Conservation (phyloP, 2,888 invertebrate genomes). For the Thysanoteuthis rhombus region DNA sequence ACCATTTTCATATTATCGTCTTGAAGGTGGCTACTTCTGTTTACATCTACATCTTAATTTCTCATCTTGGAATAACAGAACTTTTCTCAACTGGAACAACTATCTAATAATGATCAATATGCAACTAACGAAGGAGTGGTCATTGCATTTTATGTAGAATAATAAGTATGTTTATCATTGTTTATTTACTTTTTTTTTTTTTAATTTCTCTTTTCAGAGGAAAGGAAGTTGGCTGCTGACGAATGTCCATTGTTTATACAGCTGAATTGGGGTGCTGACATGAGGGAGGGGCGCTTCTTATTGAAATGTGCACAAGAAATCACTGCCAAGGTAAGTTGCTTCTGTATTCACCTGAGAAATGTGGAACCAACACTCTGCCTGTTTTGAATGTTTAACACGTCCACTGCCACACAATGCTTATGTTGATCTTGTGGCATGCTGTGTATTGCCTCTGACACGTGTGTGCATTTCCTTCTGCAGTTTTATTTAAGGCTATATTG, state of each 20-base stretch:
- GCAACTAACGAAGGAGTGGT: neutral
- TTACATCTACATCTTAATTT: too few species aligned
- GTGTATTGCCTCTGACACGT: too few species aligned
- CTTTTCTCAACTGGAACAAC: too few species aligned
- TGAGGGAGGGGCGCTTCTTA: slow-evolving; percentile 95
- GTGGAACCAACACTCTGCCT: neutral
- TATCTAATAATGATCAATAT: too few species aligned
- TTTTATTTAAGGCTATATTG: too few species aligned
- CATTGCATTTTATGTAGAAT: neutral
- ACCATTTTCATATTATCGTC: too few species aligned
- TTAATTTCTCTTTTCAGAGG: slow-evolving; percentile 73
- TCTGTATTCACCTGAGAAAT: neutral
- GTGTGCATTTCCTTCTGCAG: too few species aligned
- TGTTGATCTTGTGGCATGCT: too few species aligned
- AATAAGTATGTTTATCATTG: neutral
- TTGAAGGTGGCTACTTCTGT: too few species aligned
- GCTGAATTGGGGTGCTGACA: slow-evolving; percentile 98
- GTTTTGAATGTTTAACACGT: neutral
- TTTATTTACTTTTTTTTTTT: neutral
- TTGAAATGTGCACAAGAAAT: slow-evolving; percentile 74
- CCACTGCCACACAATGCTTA: too few species aligned
- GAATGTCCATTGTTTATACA: slow-evolving; percentile 97
- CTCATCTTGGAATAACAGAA: too few species aligned
- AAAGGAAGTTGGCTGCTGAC: slow-evolving; percentile 86
- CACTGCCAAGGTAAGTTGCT: slow-evolving; percentile 42